These are phyloP conservation scores for Chelmon rostratus DNA, from an alignment of 2,797 vertebrate genomes.

Conservation along the genomic window DNA sequence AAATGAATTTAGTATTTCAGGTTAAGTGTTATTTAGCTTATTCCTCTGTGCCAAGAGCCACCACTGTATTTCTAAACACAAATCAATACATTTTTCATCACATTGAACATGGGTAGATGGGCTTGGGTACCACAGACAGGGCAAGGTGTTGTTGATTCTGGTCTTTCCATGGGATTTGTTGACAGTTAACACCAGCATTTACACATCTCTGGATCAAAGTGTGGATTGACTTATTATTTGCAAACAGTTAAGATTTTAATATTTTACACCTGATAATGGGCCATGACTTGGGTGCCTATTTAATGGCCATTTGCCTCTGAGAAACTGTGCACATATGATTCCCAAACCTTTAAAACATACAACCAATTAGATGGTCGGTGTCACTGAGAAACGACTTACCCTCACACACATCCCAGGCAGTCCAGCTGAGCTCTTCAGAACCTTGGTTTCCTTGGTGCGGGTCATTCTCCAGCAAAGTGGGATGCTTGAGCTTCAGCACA, in stretches of 20 bases:
- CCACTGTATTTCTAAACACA: neutral
- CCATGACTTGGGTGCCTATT: neutral
- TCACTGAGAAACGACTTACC: constrained; percentile 76
- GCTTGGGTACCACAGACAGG: neutral
- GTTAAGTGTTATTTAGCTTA: neutral
- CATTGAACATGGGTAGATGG: neutral
- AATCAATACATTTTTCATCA: neutral
- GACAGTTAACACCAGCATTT: neutral
- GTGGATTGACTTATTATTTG: constrained; percentile 4
- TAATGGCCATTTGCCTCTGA: neutral
- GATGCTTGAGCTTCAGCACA: constrained; percentile 89
- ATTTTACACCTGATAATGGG: neutral
- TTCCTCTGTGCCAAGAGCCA: neutral
- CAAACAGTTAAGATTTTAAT: constrained; percentile 1
- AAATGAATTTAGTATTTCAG: neutral
- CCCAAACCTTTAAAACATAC: neutral
- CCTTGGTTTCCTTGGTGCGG: constrained; percentile 60
- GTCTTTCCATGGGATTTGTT: too few relatives aligned
- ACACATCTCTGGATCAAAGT: neutral
- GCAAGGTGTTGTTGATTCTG: too few relatives aligned
- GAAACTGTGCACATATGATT: neutral
- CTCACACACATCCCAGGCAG: constrained; percentile 95
- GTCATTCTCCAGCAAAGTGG: constrained; percentile 65
- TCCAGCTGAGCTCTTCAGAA: constrained; percentile 84
- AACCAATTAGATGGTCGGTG: neutral